Evolutionary conservation across 1,140 invertebrate species (phyloP), one percentile per base, ranked within the genome.

Genomic region (Drosophila murphyi): DNA sequence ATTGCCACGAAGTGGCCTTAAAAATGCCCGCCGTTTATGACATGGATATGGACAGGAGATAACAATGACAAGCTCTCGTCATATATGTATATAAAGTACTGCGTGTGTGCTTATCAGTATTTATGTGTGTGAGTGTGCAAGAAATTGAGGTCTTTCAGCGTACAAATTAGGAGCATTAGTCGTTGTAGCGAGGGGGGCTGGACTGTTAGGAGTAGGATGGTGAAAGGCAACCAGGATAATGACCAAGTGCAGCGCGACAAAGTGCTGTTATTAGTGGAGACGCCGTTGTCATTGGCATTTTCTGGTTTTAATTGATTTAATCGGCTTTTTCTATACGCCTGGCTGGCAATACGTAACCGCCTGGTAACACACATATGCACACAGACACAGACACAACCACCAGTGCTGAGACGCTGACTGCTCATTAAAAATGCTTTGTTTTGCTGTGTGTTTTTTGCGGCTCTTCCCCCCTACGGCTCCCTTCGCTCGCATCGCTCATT

Each of bases 221-320:
- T 3, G 3, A 8, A 7, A 8, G 10, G 39, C 3, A n/a, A 3
- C 41, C 47, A 72, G 51, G 41, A 77, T 87, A 88, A 87, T 88
- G 83, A 73, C 68, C 83, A 54, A 61, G 48, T 78, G 82, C 78
- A 76, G 68, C 51, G 80, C 65, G 72, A 70, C 68, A 74, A 87
- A 85, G 39, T 80, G 80, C 68, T 62, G 80, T 86, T 80, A 83
- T 85, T 75, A 56, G 61, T 12, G 48, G 31, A 56, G 62, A 47
- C 79, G 72, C 67, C 57, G 62, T 47, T 39, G 65, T 73, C 65
- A 68, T 29, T 52, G 73, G 76, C 54, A 74, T 77, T 89, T 87
- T 89, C 76, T 74, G 76, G 57, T 83, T 89, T 89, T 87, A 89
- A 87, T 87, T 87, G 83, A 87, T 87, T 87, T 87, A 87, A 87